These are phyloP conservation scores for Lithophane socia DNA, from an alignment of 2,888 invertebrate genomes.

Conservation along the genomic window DNA sequence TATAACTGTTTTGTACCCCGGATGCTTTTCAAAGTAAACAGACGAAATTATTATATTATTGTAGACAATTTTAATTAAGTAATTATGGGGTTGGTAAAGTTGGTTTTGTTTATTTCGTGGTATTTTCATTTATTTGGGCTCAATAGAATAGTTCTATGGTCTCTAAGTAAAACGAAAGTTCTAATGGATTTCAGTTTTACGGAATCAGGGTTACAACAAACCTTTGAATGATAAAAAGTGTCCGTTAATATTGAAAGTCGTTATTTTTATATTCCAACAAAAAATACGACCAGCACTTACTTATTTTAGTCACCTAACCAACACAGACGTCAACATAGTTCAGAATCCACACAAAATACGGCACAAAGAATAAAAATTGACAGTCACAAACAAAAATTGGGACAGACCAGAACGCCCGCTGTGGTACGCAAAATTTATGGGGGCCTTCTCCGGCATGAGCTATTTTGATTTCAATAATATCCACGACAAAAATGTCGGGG, in stretches of 20 bases:
- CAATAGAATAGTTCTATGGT: background rate
- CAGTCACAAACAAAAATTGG: conserved; percentile 59
- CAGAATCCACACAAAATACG: conserved; percentile 22
- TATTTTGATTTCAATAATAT: conserved; percentile 73
- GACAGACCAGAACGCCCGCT: conserved; percentile 60
- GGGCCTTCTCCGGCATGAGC: conserved; percentile 56
- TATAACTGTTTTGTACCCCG: conserved; percentile 71
- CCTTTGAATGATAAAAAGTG: too few relatives aligned
- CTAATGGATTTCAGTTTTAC: background rate
- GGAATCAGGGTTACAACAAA: background rate
- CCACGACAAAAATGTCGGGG: conserved; percentile 67
- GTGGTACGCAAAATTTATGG: conserved; percentile 67
- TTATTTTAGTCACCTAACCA: background rate
- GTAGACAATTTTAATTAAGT: conserved; percentile 30
- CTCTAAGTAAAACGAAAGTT: background rate
- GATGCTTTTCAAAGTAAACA: conserved; percentile 60
- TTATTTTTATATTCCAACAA: background rate
- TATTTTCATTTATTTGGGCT: background rate
- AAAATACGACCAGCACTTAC: background rate
- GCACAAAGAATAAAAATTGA: conserved; percentile 53
- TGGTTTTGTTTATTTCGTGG: background rate
- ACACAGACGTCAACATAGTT: conserved; percentile 35
- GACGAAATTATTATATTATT: conserved; percentile 35
- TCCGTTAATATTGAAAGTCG: background rate
- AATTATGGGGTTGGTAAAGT: conserved; percentile 11